phyloP scores from a whole-genome alignment of 2,113 vertebrate genomes.

The Thunnus thynnus region DNA sequence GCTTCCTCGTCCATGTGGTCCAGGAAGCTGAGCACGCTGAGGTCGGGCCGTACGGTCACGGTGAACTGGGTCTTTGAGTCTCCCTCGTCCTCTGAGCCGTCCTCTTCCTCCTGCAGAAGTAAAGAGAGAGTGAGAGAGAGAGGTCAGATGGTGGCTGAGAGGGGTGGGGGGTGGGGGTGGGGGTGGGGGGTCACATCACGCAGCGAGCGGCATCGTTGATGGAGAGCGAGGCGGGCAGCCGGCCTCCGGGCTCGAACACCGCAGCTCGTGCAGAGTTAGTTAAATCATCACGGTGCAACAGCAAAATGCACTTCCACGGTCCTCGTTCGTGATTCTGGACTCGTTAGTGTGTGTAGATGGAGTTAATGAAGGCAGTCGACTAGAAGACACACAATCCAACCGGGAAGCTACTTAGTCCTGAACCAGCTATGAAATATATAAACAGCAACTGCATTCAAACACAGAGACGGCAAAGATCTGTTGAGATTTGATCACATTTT shows the following conservation, averaged over 20 bases:
- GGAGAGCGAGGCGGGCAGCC: neutral
- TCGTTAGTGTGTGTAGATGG: constrained; percentile 20
- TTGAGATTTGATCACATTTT: neutral
- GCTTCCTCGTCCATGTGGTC: constrained; percentile 92
- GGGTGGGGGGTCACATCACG: neutral
- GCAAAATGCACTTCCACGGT: neutral
- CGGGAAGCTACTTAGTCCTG: neutral
- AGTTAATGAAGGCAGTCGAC: constrained; percentile 36
- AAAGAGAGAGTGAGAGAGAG: constrained; percentile 8
- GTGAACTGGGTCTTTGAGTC: constrained; percentile 85
- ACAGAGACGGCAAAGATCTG: neutral
- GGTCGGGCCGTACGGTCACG: constrained; percentile 85
- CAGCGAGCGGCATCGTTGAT: neutral
- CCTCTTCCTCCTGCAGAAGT: constrained; percentile 91
- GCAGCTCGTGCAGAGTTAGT: constrained; percentile 67
- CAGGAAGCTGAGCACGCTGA: constrained; percentile 89
- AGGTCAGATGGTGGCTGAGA: neutral
- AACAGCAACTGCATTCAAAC: neutral
- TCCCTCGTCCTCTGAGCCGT: constrained; percentile 92
- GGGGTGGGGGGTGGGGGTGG: too few relatives aligned
- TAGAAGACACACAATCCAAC: constrained; percentile 8
- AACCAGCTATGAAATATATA: neutral
- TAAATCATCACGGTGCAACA: constrained; percentile 39
- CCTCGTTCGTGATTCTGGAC: constrained; percentile 10
- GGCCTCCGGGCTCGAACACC: constrained; percentile 25